Base-by-base conservation (phyloP, 2,888 invertebrate genomes). In the Cristatella mucedo region DNA sequence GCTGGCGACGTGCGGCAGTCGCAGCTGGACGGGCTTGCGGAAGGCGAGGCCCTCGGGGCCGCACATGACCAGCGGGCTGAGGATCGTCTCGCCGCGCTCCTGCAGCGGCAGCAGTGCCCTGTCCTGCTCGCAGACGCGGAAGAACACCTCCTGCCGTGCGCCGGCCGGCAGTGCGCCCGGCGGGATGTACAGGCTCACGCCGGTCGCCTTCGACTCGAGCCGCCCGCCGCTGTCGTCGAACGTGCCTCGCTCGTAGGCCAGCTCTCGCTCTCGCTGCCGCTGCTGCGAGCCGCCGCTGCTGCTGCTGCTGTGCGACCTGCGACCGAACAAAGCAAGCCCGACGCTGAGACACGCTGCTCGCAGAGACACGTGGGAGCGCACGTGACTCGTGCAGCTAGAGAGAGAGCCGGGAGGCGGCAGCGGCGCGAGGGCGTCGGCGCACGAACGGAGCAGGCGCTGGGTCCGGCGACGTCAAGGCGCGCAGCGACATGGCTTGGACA, bases 61-160 rank as follows among this genome's bases (percentile, higher is more conserved):
- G 71, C 89, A 91, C 82, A 89, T 86, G 58, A 91, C 87, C 56
- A 89, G 73, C 44, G 89, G 89, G 56, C 85, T 85, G 55, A 89
- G 73, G 74, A 89, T 77, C 47, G 84, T 82, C 74, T 91, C 89
- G 76, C 87, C 84, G 73, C 82, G 84, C 70, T 83, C 82, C 71
- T 80, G 74, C 45, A 85, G 84, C 49, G 85, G 83, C 45, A 68
- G 68, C 45, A 70, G 61, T 31, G 57, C 70, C 65, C 80, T 78
- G 68, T 82, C 78, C 59, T 82, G 74, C 26, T 20, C 4, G 51
- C 71, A 69, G 4, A 64, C 63, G 19, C 37, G 21, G 73, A 91
- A 87, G 75, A 86, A 89, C 62, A 91, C 79, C 66, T 86, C 85
- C 70, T 87, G 86, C 56, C 77, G 75, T 55, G 76, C 74, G 40